Conservation (phyloP, 2,888 invertebrate species). For the Caenorhabditis sulstoni region DNA sequence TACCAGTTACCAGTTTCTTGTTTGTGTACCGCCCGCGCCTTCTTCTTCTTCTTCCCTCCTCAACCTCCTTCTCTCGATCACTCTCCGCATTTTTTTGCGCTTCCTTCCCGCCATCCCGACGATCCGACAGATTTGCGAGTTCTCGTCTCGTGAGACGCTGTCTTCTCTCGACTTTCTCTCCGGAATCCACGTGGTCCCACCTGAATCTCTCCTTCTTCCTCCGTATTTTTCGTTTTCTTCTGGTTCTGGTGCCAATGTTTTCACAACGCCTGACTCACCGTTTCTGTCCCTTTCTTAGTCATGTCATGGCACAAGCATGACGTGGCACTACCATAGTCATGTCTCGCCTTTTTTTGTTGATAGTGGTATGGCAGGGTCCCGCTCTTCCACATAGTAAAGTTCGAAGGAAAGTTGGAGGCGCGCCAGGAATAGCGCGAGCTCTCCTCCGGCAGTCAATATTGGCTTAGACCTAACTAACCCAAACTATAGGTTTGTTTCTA, state of each 20-base stretch:
- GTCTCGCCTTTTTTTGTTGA: no score
- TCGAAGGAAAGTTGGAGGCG: no score
- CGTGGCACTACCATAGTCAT: no score
- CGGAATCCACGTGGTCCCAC: no score
- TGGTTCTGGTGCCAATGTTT: no score
- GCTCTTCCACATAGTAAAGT: no score
- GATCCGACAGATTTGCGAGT: no score
- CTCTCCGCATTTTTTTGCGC: slow-evolving; percentile 9
- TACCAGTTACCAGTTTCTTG: slow-evolving; percentile 60
- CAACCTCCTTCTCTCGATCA: background rate
- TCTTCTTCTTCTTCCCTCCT: slow-evolving; percentile 3
- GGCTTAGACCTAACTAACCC: slow-evolving; percentile 6
- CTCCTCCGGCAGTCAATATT: slow-evolving; percentile 45
- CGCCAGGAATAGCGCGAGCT: slow-evolving; percentile 26
- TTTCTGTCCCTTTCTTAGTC: background rate
- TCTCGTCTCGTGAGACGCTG: no score
- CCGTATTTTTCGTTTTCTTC: background rate
- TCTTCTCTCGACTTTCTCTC: no score
- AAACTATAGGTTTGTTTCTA: slow-evolving; percentile 3
- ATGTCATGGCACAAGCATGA: no score
- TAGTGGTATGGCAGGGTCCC: no score
- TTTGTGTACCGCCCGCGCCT: slow-evolving; percentile 57
- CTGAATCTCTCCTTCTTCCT: background rate
- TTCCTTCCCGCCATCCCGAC: no score
- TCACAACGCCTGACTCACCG: background rate